Evolutionary conservation across 2,113 vertebrate species (phyloP).

Genomic region (Sebastes fasciatus): DNA sequence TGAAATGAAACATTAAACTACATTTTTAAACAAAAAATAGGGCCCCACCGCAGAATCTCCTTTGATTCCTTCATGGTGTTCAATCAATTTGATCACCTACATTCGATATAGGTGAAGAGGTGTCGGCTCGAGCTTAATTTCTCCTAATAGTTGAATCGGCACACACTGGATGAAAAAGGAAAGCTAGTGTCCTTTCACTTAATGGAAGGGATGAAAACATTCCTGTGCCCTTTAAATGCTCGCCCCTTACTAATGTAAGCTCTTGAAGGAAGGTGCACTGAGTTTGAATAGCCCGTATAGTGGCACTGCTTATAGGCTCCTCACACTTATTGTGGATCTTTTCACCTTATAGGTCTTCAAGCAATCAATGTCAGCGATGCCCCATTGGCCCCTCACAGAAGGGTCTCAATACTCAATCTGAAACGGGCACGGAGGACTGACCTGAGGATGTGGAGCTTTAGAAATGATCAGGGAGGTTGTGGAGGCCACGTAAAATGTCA

Average conservation of each 20-base stretch:
- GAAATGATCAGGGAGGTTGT: not conserved
- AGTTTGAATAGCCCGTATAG: not conserved
- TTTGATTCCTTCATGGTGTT: not conserved
- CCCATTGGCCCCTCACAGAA: not conserved
- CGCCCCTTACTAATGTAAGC: not conserved
- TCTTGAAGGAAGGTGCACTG: not conserved
- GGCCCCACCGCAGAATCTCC: not conserved
- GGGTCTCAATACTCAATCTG: not conserved
- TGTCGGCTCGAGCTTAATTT: not conserved
- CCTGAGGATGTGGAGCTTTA: not conserved
- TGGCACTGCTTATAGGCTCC: not conserved
- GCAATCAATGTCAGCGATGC: not conserved
- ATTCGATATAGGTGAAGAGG: constrained; percentile 5
- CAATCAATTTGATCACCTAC: constrained; percentile 3
- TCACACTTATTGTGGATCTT: not conserved
- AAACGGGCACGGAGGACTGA: not conserved
- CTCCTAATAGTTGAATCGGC: not conserved
- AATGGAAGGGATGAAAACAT: constrained; percentile 23
- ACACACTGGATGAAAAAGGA: not conserved
- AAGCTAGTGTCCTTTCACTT: not conserved
- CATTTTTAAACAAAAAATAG: not conserved
- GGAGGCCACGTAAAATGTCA: not conserved
- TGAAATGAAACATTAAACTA: not conserved
- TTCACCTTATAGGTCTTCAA: not conserved
- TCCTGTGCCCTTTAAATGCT: constrained; percentile 13